phyloP scores from a whole-genome alignment of 2,888 invertebrate genomes.

The Drosophila dives region DNA sequence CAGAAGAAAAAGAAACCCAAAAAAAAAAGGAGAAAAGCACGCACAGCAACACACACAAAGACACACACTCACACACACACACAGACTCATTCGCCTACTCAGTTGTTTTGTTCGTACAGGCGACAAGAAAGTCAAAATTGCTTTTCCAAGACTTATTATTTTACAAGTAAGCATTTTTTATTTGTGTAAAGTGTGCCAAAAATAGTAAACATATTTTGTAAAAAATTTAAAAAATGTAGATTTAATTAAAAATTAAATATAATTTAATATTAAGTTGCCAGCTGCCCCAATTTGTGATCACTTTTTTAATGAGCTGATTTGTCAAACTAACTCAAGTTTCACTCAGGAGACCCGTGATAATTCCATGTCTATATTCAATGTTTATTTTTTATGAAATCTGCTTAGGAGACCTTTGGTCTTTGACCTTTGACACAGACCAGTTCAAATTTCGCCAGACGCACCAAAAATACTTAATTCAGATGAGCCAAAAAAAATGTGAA shows the following conservation, averaged over 20 bases:
- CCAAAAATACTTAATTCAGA: neutral
- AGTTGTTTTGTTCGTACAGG: conserved; percentile 30
- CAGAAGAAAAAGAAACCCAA: conserved; percentile 17
- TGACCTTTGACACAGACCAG: neutral
- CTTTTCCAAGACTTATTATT: neutral
- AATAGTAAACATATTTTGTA: no score
- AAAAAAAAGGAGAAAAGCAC: conserved; percentile 29
- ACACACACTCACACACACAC: conserved; percentile 18
- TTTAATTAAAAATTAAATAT: no score
- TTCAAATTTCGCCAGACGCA: neutral
- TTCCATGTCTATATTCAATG: neutral
- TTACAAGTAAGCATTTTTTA: no score
- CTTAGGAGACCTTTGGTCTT: neutral
- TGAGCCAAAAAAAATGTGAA: neutral
- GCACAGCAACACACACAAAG: conserved; percentile 28
- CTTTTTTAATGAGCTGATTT: no score
- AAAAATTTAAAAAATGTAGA: no score
- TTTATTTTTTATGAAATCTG: neutral
- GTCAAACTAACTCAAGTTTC: neutral
- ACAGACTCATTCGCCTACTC: conserved; percentile 5
- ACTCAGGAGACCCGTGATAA: neutral
- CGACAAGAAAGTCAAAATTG: conserved; percentile 15
- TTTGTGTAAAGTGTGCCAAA: no score
- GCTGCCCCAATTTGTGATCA: neutral
- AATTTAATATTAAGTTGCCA: no score